Percentiles rank a stretch among this genome's conserved stretches.
phyloP scores from a whole-genome alignment of 2,888 invertebrate species.

The Acanthoscelides obtectus region DNA sequence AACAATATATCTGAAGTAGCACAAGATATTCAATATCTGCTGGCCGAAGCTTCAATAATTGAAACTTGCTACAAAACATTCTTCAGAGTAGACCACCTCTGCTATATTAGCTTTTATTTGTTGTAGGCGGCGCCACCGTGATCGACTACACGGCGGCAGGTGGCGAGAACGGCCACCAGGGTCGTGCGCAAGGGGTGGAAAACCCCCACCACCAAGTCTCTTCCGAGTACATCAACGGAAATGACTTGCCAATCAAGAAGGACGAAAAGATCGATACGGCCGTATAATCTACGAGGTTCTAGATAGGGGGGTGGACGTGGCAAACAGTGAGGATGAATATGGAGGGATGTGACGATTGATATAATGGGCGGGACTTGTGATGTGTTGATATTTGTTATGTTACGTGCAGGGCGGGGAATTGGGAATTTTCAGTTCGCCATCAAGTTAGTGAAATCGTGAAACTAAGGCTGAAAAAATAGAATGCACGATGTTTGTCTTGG shows the following conservation, averaged over 20 bases:
- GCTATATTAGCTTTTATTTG: slow-evolving; percentile 19
- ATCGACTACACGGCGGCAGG: slow-evolving; percentile 44
- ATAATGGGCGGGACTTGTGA: neutral
- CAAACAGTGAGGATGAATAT: neutral
- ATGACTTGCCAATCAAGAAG: slow-evolving; percentile 50
- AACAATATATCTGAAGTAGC: no score
- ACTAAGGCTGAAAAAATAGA: neutral
- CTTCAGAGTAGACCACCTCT: slow-evolving; percentile 14
- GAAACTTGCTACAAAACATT: no score
- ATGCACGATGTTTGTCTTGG: neutral
- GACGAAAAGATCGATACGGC: slow-evolving; percentile 58
- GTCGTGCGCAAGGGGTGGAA: slow-evolving; percentile 46
- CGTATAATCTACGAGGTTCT: slow-evolving; percentile 45
- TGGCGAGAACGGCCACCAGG: slow-evolving; percentile 37
- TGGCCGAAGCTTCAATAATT: no score
- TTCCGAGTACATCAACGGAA: slow-evolving; percentile 57
- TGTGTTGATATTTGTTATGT: neutral
- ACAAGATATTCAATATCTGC: no score
- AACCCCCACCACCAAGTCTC: slow-evolving; percentile 53
- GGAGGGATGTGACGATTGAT: neutral
- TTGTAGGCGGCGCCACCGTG: slow-evolving; percentile 48
- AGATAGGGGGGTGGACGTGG: neutral
- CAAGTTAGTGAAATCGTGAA: no score
- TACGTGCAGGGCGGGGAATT: neutral
- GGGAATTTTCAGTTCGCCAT: neutral